These are phyloP conservation scores for Megastigmus dorsalis DNA, from an alignment of 2,888 invertebrate species.

Conservation along the genomic window DNA sequence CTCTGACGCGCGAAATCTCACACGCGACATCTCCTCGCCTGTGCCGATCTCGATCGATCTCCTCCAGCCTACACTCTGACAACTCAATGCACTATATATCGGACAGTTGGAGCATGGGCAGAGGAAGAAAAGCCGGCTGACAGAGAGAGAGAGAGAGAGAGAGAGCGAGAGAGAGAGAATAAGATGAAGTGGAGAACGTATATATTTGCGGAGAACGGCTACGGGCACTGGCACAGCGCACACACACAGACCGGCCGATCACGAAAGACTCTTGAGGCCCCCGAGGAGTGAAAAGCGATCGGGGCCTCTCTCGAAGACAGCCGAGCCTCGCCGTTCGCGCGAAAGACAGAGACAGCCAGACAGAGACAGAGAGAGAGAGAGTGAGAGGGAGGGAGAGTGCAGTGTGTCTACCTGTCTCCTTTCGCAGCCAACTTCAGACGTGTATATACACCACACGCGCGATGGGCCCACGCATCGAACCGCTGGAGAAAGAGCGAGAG, in stretches of 20 bases:
- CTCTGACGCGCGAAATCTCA: neutral
- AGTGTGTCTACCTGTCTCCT: neutral
- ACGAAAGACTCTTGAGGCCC: slow-evolving; percentile 3
- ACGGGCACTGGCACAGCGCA: neutral
- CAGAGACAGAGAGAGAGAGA: neutral
- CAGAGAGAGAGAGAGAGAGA: neutral
- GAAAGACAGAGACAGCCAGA: neutral
- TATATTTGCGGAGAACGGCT: slow-evolving; percentile 11
- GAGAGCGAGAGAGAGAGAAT: neutral
- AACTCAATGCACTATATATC: too few species aligned
- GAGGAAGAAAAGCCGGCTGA: too few species aligned
- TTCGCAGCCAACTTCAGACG: slow-evolving; percentile 38
- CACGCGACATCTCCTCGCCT: neutral
- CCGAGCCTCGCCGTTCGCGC: too few species aligned
- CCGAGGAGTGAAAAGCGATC: too few species aligned
- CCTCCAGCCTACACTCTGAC: too few species aligned
- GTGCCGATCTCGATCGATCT: neutral
- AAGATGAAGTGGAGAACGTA: neutral
- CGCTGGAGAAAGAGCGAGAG: too few species aligned
- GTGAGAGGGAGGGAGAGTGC: neutral
- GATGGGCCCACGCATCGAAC: too few species aligned
- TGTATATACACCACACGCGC: neutral
- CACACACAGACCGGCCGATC: neutral
- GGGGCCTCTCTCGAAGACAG: too few species aligned
- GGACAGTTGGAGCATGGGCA: too few species aligned